Percentiles rank a stretch among this genome's conserved stretches.
Conservation (phyloP, 2,113 vertebrate species). For the Albula goreensis region DNA sequence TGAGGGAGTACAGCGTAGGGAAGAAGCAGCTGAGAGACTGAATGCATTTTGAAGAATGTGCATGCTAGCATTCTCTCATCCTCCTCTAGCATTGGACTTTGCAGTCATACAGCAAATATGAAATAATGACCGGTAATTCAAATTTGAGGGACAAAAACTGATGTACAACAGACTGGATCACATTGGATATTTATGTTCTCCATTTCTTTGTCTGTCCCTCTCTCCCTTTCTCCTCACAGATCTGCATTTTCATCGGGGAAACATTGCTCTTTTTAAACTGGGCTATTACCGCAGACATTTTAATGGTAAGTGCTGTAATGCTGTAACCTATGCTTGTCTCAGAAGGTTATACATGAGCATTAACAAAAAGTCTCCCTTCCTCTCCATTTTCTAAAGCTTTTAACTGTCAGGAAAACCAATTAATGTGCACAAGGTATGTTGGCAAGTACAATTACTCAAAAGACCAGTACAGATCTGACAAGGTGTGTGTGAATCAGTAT, state of each 20-base stretch:
- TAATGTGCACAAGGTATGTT: neutral
- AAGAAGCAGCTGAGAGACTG: no score
- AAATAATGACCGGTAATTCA: no score
- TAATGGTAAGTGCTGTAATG: conserved; percentile 82
- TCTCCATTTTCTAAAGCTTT: conserved; percentile 29
- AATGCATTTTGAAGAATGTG: no score
- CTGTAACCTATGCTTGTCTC: conserved; percentile 49
- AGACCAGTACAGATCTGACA: conserved; percentile 37
- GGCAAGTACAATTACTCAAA: conserved; percentile 34
- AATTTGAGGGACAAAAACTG: no score
- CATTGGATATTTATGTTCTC: conserved; percentile 7
- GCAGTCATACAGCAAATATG: no score
- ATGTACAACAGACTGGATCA: no score
- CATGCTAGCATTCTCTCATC: no score
- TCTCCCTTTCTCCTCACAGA: conserved; percentile 64
- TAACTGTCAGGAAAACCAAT: conserved; percentile 26
- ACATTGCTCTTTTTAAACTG: conserved; percentile 97
- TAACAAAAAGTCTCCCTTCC: conserved; percentile 35
- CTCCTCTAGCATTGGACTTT: no score
- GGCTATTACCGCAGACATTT: conserved; percentile 98
- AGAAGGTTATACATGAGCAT: conserved; percentile 15
- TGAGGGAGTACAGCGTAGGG: no score
- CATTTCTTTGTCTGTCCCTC: conserved; percentile 37
- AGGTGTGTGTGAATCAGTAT: conserved; percentile 7
- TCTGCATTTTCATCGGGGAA: conserved; percentile 97